These are phyloP conservation scores for Gephyroberyx darwinii DNA, from an alignment of 2,797 vertebrate species.

Conservation along the genomic window DNA sequence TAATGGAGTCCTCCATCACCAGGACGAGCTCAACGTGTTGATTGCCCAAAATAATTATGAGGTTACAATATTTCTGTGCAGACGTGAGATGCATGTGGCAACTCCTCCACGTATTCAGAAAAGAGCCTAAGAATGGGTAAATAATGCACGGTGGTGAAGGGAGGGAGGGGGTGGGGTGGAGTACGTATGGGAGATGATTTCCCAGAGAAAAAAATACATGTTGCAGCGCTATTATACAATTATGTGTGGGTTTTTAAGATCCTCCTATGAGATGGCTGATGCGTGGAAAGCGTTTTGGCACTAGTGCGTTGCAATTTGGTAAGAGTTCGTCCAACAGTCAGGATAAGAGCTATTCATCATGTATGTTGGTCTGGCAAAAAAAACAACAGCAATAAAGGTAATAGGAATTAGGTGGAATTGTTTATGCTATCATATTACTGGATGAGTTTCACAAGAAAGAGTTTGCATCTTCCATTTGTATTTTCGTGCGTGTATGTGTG, in stretches of 20 bases:
- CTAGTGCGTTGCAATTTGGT: conserved; percentile 51
- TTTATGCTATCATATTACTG: not conserved
- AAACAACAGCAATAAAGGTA: not conserved
- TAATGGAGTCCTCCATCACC: conserved; percentile 39
- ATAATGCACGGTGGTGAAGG: conserved; percentile 9
- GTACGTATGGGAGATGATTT: conserved; percentile 50
- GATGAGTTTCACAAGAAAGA: conserved; percentile 3
- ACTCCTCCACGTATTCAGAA: conserved; percentile 48
- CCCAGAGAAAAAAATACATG: conserved; percentile 39
- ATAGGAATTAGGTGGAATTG: conserved; percentile 4
- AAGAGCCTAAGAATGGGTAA: conserved; percentile 22
- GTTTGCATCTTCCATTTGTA: conserved; percentile 2
- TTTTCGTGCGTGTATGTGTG: not conserved
- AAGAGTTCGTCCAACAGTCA: conserved; percentile 73
- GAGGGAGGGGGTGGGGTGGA: conserved; percentile 13
- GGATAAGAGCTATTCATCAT: conserved; percentile 56
- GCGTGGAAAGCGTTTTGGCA: conserved; percentile 48
- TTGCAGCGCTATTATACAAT: conserved; percentile 45
- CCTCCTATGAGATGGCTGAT: conserved; percentile 54
- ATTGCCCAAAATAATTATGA: conserved; percentile 49
- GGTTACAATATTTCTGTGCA: conserved; percentile 24
- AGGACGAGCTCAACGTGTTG: conserved; percentile 30
- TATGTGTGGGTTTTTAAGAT: conserved; percentile 54
- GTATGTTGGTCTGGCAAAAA: conserved; percentile 30
- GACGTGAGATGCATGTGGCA: conserved; percentile 29